Evolutionary conservation across 2,113 vertebrate species (phyloP).

Genomic region (Arvicanthis niloticus): DNA sequence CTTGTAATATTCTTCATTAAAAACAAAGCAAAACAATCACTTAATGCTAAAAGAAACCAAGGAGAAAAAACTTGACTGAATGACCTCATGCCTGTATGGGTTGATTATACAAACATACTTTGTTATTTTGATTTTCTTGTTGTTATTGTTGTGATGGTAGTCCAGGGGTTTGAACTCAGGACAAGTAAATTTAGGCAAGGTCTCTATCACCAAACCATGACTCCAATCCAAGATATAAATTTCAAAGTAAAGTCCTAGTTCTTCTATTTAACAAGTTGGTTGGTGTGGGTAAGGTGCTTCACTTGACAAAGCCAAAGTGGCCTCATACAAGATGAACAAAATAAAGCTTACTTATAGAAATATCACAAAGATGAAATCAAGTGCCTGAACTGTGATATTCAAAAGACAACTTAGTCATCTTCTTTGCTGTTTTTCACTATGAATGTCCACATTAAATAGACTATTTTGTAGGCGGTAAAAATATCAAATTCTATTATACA

Average conservation of each 20-base stretch:
- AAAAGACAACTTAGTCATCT: background rate
- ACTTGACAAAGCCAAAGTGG: background rate
- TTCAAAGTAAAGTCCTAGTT: background rate
- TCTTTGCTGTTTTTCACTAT: conserved; percentile 19
- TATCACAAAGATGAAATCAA: background rate
- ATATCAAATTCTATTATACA: conserved; percentile 15
- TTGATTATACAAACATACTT: background rate
- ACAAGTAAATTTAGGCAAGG: too few species aligned
- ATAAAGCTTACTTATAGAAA: background rate
- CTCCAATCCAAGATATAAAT: background rate
- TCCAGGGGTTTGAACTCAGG: background rate
- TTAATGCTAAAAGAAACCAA: background rate
- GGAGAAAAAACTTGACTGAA: background rate
- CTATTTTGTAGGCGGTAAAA: background rate
- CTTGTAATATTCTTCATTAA: background rate
- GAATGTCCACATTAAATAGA: conserved; percentile 11
- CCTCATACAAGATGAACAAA: conserved; percentile 10
- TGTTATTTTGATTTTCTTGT: background rate
- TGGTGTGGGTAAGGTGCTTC: background rate
- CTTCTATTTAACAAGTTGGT: background rate
- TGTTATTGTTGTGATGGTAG: background rate
- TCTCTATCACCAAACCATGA: background rate
- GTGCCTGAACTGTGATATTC: background rate
- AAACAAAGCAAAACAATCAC: background rate
- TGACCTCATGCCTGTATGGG: background rate